Base-by-base conservation (phyloP, 2,888 invertebrate species). In the Cataglyphis livida region DNA sequence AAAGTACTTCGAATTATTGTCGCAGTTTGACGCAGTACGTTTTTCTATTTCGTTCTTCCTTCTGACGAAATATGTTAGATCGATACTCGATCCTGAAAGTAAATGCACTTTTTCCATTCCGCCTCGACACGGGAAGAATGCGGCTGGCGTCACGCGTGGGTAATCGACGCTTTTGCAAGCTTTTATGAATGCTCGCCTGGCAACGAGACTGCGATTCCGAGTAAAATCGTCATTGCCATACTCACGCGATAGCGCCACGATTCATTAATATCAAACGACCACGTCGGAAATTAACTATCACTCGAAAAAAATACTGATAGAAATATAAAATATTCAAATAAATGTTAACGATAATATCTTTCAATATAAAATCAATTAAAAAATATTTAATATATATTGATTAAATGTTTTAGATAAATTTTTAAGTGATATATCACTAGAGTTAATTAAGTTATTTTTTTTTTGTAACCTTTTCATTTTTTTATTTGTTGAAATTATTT, bases 141-240 rank as follows among this genome's bases (percentile, higher is more conserved):
- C 44, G 78, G 78, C 44, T 78, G 59, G 78, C 78, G 78, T 71
- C 48, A 79, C 59, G 78, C 71, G 78, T 79, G 78, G 71, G 78
- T 61, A 71, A 79, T 48, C 78, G 78, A n/a, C 35, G 59, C 78
- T 71, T 70, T 78, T 78, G 70, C 57, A 78, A 78, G 78, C 70
- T 78, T 71, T 79, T 10, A 79, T 79, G 78, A 79, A 79, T 79
- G 78, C 59, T 44, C 12, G 51, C 51, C 66, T 78, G 59, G 70
- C 71, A 61, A 57, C 78, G 71, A 32, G 44, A 25, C 35, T 38
- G 35, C 35, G 71, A 61, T 61, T 59, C 71, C 48, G 71, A 71
- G 71, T 35, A 48, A 76, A 76, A 59, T 9, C 78, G n/a, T 71
- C 78, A 71, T 48, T 61, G 71, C 59, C 35, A 71, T 44, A 61